Evolutionary conservation across 2,797 vertebrate genomes (phyloP).

Genomic region (Mycteria americana): DNA sequence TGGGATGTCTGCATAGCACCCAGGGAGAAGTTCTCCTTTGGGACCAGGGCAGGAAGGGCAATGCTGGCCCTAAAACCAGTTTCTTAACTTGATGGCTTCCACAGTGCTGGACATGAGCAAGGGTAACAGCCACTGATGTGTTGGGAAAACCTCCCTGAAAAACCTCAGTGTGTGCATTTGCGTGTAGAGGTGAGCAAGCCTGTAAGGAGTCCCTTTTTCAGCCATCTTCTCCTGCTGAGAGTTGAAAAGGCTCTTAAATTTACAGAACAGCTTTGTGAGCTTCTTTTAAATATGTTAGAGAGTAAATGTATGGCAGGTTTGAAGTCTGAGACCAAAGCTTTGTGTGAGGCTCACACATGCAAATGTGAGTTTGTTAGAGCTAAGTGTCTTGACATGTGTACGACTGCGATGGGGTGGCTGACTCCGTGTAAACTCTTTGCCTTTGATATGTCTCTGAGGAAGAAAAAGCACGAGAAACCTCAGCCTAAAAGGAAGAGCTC

Average conservation of each 20-base stretch:
- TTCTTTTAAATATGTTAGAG: not conserved
- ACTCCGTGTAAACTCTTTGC: not conserved
- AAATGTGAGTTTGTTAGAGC: not conserved
- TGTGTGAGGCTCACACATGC: not conserved
- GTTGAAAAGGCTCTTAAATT: not conserved
- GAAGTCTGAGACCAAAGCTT: not conserved
- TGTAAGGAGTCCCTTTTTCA: not conserved
- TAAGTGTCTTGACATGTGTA: not conserved
- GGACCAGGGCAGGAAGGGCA: not conserved
- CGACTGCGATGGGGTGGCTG: not conserved
- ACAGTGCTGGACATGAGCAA: not conserved
- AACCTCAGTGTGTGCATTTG: fast-evolving
- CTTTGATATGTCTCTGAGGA: not conserved
- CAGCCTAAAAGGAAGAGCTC: not conserved
- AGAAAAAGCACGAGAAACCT: not conserved
- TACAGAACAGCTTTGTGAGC: not conserved
- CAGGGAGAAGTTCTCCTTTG: not conserved
- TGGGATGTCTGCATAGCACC: not conserved
- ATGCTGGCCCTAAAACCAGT: not conserved
- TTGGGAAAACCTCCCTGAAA: not conserved
- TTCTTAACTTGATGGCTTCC: not conserved
- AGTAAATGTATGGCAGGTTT: not conserved
- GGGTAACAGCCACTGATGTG: not conserved
- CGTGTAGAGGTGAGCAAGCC: not conserved
- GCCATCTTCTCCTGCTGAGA: not conserved